These are phyloP conservation scores for Aphelenchoides avenae DNA, from an alignment of 1,140 invertebrate genomes.

Conservation along the genomic window DNA sequence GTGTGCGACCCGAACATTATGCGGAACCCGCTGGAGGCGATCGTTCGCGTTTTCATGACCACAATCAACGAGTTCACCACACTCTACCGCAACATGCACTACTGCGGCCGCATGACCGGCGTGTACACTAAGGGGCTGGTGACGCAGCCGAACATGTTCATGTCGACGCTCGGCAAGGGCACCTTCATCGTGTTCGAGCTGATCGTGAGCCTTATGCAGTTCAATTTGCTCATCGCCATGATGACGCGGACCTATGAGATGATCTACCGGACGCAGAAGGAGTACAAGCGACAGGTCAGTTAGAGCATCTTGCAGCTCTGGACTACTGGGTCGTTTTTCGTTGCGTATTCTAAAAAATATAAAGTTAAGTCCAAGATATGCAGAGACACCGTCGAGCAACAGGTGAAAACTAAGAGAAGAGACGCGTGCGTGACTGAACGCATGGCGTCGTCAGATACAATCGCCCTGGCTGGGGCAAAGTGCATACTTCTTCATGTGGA, in stretches of 20 bases:
- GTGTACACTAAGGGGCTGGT: too few species aligned
- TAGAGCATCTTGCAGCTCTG: not conserved
- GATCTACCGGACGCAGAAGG: constrained; percentile 91
- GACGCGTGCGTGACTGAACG: too few species aligned
- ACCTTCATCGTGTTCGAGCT: constrained; percentile 92
- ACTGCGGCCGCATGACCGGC: too few species aligned
- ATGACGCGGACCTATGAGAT: constrained; percentile 97
- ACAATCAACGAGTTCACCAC: constrained; percentile 91
- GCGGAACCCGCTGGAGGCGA: constrained; percentile 74
- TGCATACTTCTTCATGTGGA: too few species aligned
- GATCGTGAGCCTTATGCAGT: constrained; percentile 84
- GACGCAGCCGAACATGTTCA: constrained; percentile 5
- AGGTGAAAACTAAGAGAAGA: too few species aligned
- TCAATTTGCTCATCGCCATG: constrained; percentile 99
- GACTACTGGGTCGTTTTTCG: too few species aligned
- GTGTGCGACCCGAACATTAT: constrained; percentile 55
- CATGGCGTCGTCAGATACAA: too few species aligned
- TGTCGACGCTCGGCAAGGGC: constrained; percentile 66
- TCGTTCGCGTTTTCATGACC: constrained; percentile 96
- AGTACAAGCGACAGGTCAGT: constrained; percentile 88
- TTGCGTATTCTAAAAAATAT: too few species aligned
- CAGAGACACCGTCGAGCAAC: too few species aligned
- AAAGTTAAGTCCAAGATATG: too few species aligned
- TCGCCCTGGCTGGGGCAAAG: too few species aligned
- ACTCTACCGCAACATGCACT: constrained; percentile 80